These are phyloP conservation scores for Myrmecophaga tridactyla DNA, from an alignment of 2,113 vertebrate genomes.

Conservation along the genomic window DNA sequence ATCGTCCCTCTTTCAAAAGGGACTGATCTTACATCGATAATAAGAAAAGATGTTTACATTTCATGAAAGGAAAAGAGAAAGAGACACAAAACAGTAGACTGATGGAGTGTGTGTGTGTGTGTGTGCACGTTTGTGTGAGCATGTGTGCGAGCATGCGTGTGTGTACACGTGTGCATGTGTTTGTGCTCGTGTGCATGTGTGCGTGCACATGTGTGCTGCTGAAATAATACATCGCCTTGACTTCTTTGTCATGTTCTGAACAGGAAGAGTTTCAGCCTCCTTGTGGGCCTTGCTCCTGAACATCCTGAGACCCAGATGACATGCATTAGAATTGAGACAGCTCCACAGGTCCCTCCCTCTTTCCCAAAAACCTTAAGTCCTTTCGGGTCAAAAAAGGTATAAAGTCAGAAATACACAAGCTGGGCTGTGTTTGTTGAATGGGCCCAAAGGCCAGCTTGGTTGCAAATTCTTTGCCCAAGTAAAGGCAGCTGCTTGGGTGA, in stretches of 20 bases:
- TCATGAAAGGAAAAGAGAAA: background rate
- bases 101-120: background rate
- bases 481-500: background rate
- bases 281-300: background rate
- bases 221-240: too few relatives aligned
- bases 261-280: too few relatives aligned
- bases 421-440: background rate
- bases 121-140: background rate
- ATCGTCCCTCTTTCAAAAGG: background rate
- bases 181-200: background rate
- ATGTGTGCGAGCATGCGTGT: too few relatives aligned
- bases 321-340: too few relatives aligned
- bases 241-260: background rate
- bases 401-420: fast-evolving
- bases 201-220: fast-evolving
- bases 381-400: fast-evolving
- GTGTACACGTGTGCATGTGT: background rate
- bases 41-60: background rate
- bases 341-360: fast-evolving
- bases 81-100: fast-evolving
- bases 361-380: too few relatives aligned
- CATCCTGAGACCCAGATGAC: fast-evolving
- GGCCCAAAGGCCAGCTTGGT: background rate
- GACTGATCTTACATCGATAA: background rate
- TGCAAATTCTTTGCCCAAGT: background rate